Conservation (phyloP, 2,888 invertebrate genomes). For the Rhopalosiphum nymphaeae region DNA sequence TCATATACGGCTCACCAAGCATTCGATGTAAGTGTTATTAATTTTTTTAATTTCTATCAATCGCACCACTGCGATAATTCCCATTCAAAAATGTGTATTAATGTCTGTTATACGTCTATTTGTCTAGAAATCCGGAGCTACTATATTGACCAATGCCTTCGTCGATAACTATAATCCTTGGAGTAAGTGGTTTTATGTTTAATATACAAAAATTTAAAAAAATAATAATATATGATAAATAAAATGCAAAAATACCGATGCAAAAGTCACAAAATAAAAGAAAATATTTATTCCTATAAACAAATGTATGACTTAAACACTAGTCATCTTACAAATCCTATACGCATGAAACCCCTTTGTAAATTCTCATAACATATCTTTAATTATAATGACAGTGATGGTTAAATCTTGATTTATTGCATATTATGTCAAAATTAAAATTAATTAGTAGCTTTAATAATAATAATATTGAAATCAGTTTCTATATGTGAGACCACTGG, state of each 20-base stretch:
- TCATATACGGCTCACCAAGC: constrained; percentile 76
- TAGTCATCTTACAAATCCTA: not conserved
- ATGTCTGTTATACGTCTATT: constrained; percentile 34
- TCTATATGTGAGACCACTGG: not conserved
- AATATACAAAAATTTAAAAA: not conserved
- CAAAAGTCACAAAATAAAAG: not conserved
- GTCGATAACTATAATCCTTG: constrained; percentile 75
- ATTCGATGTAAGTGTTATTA: constrained; percentile 73
- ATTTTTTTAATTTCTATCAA: not conserved
- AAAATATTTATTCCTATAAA: constrained; percentile 28
- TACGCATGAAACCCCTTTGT: not conserved
- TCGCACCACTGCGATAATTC: not conserved
- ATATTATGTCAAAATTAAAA: not conserved
- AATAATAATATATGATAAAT: not conserved
- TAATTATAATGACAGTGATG: not conserved
- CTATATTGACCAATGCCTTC: constrained; percentile 81
- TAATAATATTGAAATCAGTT: not conserved
- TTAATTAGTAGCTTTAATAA: constrained; percentile 27
- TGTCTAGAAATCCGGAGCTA: constrained; percentile 82
- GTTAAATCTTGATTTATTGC: not conserved
- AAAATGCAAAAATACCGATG: not conserved
- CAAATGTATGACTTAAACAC: not conserved
- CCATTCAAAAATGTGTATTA: not conserved
- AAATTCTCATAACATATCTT: not conserved
- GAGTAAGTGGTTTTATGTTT: constrained; percentile 73